phyloP scores from a whole-genome alignment of 2,888 invertebrate genomes.

The Junonia oenone region DNA sequence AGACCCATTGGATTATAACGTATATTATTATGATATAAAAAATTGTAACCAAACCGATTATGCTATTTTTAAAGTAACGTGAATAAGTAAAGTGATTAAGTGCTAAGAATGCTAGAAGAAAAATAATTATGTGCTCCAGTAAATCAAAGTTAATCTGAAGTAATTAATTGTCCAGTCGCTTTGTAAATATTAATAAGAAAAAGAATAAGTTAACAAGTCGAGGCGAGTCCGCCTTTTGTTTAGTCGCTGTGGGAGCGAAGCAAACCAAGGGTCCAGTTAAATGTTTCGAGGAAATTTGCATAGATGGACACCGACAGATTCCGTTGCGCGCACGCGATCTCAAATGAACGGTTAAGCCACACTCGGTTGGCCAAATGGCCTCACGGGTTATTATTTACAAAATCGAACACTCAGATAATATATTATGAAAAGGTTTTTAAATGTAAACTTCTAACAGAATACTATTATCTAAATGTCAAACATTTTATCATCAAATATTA shows the following conservation, averaged over 20 bases:
- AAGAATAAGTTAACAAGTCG: conserved; percentile 38
- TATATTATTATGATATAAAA: no score
- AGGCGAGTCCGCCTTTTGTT: conserved; percentile 49
- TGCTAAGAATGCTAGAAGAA: background rate
- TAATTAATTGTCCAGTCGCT: conserved; percentile 34
- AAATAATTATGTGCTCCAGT: background rate
- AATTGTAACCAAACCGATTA: no score
- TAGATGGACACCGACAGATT: conserved; percentile 73
- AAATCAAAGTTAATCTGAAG: conserved; percentile 37
- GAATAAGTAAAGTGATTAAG: background rate
- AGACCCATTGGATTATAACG: no score
- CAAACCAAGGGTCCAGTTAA: conserved; percentile 64
- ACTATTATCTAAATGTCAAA: background rate
- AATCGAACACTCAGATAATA: background rate
- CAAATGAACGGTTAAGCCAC: conserved; percentile 27
- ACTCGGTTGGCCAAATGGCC: conserved; percentile 18
- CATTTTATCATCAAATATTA: background rate
- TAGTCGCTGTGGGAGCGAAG: conserved; percentile 53
- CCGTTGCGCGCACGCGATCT: conserved; percentile 49
- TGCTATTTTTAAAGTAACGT: no score
- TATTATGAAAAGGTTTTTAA: background rate
- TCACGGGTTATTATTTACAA: conserved; percentile 11
- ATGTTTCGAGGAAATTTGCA: conserved; percentile 77
- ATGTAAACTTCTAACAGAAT: conserved; percentile 3
- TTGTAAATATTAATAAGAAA: conserved; percentile 33